A percentile compares a stretch with the other conserved stretches of the same genome.
Evolutionary conservation across 2,797 vertebrate genomes (phyloP).

Genomic region (Vipera ursinii): DNA sequence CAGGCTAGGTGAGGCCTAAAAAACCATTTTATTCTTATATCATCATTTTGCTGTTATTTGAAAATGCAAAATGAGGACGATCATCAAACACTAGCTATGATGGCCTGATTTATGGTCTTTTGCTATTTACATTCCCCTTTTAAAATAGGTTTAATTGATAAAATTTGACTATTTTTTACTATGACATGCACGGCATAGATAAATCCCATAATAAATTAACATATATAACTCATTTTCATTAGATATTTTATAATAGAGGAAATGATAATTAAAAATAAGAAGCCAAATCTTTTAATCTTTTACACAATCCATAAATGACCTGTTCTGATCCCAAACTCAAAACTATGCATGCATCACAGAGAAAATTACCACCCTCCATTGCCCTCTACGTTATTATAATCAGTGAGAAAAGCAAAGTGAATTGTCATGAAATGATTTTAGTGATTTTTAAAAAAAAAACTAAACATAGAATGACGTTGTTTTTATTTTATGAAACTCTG

Average conservation of each 20-base stretch:
- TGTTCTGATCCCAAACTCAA: not conserved
- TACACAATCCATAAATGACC: not conserved
- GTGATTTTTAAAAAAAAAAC: not conserved
- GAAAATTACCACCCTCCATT: not conserved
- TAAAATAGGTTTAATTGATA: not conserved
- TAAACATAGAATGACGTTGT: slow-evolving; percentile 39
- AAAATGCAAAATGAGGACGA: not conserved
- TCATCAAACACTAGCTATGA: not conserved
- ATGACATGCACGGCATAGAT: not conserved
- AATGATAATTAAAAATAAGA: not conserved
- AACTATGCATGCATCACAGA: not conserved
- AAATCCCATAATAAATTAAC: not conserved
- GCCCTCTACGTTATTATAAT: not conserved
- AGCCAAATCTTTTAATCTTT: not conserved
- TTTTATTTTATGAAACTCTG: not conserved
- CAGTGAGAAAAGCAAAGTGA: slow-evolving; percentile 25
- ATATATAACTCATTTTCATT: not conserved
- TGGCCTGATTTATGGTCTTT: not conserved
- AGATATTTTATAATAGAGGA: not conserved
- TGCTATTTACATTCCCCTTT: not conserved
- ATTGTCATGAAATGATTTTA: not conserved
- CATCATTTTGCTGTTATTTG: not conserved
- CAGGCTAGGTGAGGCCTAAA: not conserved
- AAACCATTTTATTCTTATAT: not conserved
- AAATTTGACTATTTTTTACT: not conserved